These are phyloP conservation scores for Cheilosia pagana DNA, from an alignment of 2,888 invertebrate genomes.

Conservation along the genomic window DNA sequence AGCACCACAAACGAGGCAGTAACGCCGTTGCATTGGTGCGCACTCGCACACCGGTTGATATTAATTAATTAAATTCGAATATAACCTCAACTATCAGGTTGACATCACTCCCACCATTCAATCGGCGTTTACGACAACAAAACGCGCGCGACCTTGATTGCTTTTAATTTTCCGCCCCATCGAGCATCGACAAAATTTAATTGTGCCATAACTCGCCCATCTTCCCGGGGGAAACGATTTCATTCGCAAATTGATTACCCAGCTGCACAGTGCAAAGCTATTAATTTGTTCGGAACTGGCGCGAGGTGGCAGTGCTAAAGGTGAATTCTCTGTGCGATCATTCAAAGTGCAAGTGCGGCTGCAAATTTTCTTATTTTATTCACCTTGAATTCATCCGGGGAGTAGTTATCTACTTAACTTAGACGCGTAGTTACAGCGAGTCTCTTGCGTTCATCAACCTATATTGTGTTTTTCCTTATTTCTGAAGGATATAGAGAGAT, in stretches of 20 bases:
- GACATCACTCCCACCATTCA: constrained; percentile 24
- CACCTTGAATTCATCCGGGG: not conserved
- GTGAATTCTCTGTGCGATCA: constrained; percentile 35
- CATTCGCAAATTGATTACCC: constrained; percentile 26
- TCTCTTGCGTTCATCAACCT: not conserved
- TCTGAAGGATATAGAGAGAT: constrained; percentile 3
- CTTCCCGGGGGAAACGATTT: constrained; percentile 43
- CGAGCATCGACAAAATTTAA: constrained; percentile 49
- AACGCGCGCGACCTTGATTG: constrained; percentile 63
- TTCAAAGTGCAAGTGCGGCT: constrained; percentile 37
- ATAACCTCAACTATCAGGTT: constrained; percentile 24
- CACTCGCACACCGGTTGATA: constrained; percentile 18
- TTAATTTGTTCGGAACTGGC: constrained; percentile 10
- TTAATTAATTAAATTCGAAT: constrained; percentile 37
- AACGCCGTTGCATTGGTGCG: constrained; percentile 11
- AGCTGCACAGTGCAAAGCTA: constrained; percentile 9
- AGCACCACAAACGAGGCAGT: constrained; percentile 28
- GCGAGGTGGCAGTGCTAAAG: constrained; percentile 24
- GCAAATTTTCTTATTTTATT: not conserved
- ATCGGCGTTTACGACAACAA: constrained; percentile 19
- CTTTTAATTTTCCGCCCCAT: constrained; percentile 73
- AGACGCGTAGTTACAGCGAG: not conserved
- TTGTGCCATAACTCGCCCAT: constrained; percentile 52
- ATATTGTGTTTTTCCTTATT: too few species aligned
- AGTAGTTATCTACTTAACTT: not conserved